These are phyloP conservation scores for Lontra canadensis DNA, from an alignment of 2,113 vertebrate species.

Conservation along the genomic window DNA sequence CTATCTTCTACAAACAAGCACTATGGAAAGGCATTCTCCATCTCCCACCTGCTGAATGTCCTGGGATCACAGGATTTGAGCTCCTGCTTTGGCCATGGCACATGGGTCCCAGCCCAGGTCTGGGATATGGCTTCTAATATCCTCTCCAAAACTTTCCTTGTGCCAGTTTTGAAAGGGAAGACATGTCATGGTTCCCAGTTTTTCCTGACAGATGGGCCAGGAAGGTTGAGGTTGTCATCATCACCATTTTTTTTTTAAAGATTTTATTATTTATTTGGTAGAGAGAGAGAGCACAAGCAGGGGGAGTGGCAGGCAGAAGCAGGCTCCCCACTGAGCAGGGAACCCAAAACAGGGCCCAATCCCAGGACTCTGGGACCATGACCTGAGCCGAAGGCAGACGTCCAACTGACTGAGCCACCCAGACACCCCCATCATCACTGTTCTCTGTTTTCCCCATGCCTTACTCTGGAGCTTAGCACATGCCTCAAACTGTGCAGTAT, in stretches of 20 bases:
- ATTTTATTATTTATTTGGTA: too few relatives aligned
- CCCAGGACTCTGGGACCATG: too few relatives aligned
- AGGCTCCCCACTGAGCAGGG: too few relatives aligned
- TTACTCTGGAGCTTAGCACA: not conserved
- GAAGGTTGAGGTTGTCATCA: not conserved
- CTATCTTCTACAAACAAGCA: not conserved
- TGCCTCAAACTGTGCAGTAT: too few relatives aligned
- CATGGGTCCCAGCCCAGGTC: not conserved
- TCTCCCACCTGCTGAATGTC: not conserved
- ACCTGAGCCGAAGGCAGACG: too few relatives aligned
- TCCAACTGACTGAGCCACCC: too few relatives aligned
- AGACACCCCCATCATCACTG: not conserved
- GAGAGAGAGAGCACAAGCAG: too few relatives aligned
- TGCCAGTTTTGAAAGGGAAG: not conserved
- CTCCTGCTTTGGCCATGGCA: not conserved
- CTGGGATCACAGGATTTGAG: not conserved
- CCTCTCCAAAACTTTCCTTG: not conserved
- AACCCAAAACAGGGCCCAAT: too few relatives aligned
- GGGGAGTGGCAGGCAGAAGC: too few relatives aligned
- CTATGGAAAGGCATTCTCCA: accelerated
- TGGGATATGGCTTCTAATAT: not conserved
- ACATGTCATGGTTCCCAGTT: not conserved
- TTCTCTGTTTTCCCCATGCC: not conserved
- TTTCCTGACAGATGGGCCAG: not conserved
- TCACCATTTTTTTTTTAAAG: too few relatives aligned